Evolutionary conservation across 2,113 vertebrate species (phyloP).

Genomic region (Urocynchramus pylzowi): DNA sequence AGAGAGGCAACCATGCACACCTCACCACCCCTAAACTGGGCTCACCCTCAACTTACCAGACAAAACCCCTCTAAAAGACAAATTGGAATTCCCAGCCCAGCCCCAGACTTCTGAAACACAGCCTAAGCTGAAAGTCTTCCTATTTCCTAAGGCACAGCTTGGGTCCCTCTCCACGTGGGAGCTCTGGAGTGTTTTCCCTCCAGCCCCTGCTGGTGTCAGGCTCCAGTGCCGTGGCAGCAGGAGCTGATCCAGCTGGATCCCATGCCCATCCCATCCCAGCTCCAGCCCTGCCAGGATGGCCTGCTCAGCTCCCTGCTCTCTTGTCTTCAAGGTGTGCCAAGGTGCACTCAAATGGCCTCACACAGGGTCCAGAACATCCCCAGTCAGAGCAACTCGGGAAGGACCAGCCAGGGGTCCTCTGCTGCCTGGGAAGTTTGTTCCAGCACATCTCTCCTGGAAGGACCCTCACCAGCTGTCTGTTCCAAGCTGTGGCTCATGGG

Average conservation of each 20-base stretch:
- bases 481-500: fast-evolving
- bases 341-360: not conserved
- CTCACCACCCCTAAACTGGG: not conserved
- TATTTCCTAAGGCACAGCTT: not conserved
- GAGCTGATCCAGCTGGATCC: not conserved
- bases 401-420: not conserved
- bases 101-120: not conserved
- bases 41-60: not conserved
- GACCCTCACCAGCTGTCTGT: not conserved
- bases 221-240: not conserved
- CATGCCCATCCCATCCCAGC: not conserved
- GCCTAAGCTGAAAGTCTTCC: not conserved
- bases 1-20: not conserved
- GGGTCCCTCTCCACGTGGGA: not conserved
- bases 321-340: not conserved
- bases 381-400: fast-evolving
- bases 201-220: not conserved
- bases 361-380: not conserved
- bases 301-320: not conserved
- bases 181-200: not conserved
- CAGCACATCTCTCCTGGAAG: not conserved
- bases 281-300: not conserved
- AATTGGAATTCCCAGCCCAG: not conserved
- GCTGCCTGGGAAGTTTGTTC: not conserved
- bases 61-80: not conserved